phyloP scores from a whole-genome alignment of 2,797 vertebrate species.

The Erpetoichthys calabaricus region DNA sequence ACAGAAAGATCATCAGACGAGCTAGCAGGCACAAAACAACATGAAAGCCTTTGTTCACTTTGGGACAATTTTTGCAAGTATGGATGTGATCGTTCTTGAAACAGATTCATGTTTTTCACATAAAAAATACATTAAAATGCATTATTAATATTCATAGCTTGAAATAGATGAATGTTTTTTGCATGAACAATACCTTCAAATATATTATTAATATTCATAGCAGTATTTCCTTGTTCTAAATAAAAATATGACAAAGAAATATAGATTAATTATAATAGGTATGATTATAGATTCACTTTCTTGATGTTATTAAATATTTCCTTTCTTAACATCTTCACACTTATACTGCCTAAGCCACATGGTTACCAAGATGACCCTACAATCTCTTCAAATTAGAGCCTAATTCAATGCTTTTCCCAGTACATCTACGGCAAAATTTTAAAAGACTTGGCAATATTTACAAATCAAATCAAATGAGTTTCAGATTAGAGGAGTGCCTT shows the following conservation, averaged over 20 bases:
- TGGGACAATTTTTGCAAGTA: conserved; percentile 9
- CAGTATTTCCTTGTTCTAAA: too few relatives aligned
- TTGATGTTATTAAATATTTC: conserved; percentile 2
- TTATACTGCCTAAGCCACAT: conserved; percentile 15
- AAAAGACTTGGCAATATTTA: conserved; percentile 18
- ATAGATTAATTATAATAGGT: not conserved
- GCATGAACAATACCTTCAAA: too few relatives aligned
- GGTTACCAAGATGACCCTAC: conserved; percentile 13
- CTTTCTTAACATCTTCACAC: conserved; percentile 13
- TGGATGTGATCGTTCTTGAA: too few relatives aligned
- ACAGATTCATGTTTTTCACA: too few relatives aligned
- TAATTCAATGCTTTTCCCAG: conserved; percentile 16
- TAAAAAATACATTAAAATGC: too few relatives aligned
- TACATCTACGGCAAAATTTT: conserved; percentile 14
- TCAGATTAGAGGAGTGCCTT: conserved; percentile 13
- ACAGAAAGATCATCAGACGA: conserved; percentile 3
- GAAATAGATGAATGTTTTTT: too few relatives aligned
- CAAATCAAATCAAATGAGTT: conserved; percentile 16
- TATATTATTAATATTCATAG: too few relatives aligned
- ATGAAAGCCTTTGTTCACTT: not conserved
- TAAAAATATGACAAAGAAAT: too few relatives aligned
- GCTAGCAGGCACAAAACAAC: conserved; percentile 1
- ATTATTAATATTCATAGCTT: too few relatives aligned
- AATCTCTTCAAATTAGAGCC: conserved; percentile 9
- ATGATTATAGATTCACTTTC: not conserved